Conservation (phyloP, 2,888 invertebrate genomes). For the Ochropleura plecta region DNA sequence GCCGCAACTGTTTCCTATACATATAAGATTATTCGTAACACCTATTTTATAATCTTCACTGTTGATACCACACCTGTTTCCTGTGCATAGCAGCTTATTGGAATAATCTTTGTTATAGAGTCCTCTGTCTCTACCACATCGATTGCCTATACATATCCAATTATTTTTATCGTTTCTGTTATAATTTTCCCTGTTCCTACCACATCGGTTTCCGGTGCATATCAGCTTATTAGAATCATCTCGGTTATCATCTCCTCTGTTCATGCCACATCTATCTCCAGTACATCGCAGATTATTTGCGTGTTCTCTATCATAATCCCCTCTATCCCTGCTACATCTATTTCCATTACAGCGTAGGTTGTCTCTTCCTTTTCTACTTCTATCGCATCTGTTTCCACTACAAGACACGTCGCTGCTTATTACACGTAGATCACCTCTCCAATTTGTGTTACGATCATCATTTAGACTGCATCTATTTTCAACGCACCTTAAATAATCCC, state of each 20-base stretch:
- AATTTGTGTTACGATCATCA: neutral
- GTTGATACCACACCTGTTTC: neutral
- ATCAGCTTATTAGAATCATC: neutral
- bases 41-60: neutral
- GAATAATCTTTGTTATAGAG: neutral
- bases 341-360: neutral
- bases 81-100: slow-evolving; percentile 9
- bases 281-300: neutral
- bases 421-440: slow-evolving; percentile 1
- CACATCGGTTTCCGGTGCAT: neutral
- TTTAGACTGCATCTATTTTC: slow-evolving; percentile 26
- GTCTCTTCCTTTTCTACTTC: neutral
- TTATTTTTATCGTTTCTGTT: neutral
- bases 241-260: neutral
- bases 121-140: neutral
- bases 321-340: neutral
- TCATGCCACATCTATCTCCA: neutral
- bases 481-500: slow-evolving; percentile 30
- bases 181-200: neutral
- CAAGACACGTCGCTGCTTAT: neutral
- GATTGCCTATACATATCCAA: neutral
- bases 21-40: neutral
- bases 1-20: slow-evolving; percentile 15
- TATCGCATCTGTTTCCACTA: slow-evolving; percentile 15
- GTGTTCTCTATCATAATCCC: neutral